Evolutionary conservation across 2,888 invertebrate species (phyloP).

Genomic region (Leucophora obtusa): DNA sequence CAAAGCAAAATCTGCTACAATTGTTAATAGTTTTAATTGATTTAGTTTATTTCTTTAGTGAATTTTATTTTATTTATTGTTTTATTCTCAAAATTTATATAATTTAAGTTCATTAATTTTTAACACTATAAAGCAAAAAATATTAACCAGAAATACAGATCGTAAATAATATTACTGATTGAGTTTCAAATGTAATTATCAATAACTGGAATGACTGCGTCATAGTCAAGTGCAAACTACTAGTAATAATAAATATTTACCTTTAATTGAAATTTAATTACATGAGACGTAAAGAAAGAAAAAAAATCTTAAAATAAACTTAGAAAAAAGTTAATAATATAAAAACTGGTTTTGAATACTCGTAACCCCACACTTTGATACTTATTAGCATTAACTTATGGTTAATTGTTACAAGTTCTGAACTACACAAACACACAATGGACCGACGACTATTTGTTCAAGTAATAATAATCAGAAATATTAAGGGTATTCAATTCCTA

Average conservation of each 20-base stretch:
- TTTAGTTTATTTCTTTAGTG: too few species aligned
- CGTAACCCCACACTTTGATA: conserved; percentile 34
- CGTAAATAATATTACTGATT: neutral
- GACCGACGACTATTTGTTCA: neutral
- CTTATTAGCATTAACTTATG: conserved; percentile 36
- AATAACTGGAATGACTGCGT: neutral
- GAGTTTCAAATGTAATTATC: neutral
- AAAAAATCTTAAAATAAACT: neutral
- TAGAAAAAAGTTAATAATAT: neutral
- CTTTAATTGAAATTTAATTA: conserved; percentile 27
- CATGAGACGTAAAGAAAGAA: neutral
- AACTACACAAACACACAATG: neutral
- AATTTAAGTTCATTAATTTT: neutral
- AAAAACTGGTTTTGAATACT: conserved; percentile 9
- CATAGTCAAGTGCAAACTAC: neutral
- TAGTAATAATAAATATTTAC: neutral
- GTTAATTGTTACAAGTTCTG: conserved; percentile 8
- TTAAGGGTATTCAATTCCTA: neutral
- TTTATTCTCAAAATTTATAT: neutral
- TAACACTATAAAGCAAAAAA: neutral
- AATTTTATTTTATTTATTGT: too few species aligned
- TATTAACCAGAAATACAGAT: neutral
- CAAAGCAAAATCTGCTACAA: too few species aligned
- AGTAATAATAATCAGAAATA: neutral
- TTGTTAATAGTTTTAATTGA: too few species aligned